A percentile compares a stretch with the other conserved stretches of the same genome.
Evolutionary conservation across 1,140 invertebrate species (phyloP).

Genomic region (Bombus waltoni): DNA sequence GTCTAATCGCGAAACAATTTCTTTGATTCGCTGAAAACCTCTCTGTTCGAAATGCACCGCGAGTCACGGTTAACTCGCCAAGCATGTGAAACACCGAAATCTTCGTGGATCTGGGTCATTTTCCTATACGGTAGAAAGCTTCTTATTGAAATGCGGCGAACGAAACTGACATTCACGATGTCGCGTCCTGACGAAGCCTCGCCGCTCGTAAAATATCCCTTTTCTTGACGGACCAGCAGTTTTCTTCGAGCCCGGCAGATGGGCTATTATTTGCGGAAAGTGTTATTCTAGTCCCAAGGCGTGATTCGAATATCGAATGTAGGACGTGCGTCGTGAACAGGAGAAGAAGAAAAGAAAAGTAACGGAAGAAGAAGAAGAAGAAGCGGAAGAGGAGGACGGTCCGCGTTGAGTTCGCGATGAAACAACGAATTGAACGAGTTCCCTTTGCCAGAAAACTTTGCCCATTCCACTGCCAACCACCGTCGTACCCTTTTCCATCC

Average conservation of each 20-base stretch:
- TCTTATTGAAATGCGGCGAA: conserved; percentile 45
- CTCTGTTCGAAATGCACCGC: neutral
- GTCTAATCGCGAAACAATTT: neutral
- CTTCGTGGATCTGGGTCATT: neutral
- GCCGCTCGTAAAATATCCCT: conserved; percentile 48
- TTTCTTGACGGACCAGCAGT: conserved; percentile 49
- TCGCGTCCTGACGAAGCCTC: conserved; percentile 48
- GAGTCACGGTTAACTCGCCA: neutral
- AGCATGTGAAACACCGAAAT: neutral
- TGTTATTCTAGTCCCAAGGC: conserved; percentile 40
- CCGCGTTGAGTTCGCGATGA: neutral
- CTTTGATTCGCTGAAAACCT: neutral
- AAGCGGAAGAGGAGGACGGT: neutral
- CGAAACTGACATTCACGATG: conserved; percentile 46
- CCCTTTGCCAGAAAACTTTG: neutral
- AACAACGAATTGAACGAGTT: conserved; percentile 11
- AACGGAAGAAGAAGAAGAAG: neutral
- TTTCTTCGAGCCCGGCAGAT: conserved; percentile 22
- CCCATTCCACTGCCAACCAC: neutral
- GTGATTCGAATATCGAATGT: conserved; percentile 39
- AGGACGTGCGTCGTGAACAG: neutral
- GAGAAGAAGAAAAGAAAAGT: neutral
- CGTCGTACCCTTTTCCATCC: neutral
- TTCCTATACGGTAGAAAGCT: neutral
- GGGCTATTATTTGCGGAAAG: conserved; percentile 50